phyloP scores from a whole-genome alignment of 2,113 vertebrate species.

The Dromas ardeola region DNA sequence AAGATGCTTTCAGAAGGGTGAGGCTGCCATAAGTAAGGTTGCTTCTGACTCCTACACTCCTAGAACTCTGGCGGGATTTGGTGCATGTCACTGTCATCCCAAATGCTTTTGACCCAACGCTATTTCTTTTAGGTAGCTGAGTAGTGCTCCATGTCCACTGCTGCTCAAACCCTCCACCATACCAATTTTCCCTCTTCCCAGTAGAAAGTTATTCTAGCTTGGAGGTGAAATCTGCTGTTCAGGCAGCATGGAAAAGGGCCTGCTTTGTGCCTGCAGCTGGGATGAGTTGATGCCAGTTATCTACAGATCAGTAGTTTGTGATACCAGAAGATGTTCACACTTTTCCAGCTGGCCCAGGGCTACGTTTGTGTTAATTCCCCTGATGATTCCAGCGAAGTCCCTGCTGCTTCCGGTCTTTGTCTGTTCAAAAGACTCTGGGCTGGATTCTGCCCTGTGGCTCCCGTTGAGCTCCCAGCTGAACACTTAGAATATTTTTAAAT shows the following conservation, averaged over 20 bases:
- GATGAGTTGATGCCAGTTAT: not conserved
- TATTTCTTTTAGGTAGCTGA: not conserved
- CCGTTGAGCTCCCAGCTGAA: not conserved
- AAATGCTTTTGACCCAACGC: not conserved
- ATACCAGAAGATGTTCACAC: not conserved
- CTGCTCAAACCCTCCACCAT: not conserved
- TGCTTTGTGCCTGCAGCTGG: not conserved
- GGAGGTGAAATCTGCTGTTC: not conserved
- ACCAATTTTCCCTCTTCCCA: not conserved
- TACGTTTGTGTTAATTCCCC: not conserved
- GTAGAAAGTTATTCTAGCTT: not conserved
- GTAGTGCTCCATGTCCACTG: fast-evolving
- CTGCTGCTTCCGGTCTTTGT: not conserved
- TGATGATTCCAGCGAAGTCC: not conserved
- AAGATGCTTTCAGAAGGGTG: conserved; percentile 97
- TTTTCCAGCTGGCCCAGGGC: not conserved
- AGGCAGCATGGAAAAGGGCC: not conserved
- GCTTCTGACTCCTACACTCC: not conserved
- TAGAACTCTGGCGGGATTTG: not conserved
- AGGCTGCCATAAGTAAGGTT: not conserved
- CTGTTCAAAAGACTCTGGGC: not conserved
- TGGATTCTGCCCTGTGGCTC: not conserved
- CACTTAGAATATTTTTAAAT: not conserved
- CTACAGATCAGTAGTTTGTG: not conserved
- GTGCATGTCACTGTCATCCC: not conserved